Evolutionary conservation across 2,113 vertebrate species (phyloP), one percentile per base, ranked within the genome.

Genomic region (Stigmatopora argus): DNA sequence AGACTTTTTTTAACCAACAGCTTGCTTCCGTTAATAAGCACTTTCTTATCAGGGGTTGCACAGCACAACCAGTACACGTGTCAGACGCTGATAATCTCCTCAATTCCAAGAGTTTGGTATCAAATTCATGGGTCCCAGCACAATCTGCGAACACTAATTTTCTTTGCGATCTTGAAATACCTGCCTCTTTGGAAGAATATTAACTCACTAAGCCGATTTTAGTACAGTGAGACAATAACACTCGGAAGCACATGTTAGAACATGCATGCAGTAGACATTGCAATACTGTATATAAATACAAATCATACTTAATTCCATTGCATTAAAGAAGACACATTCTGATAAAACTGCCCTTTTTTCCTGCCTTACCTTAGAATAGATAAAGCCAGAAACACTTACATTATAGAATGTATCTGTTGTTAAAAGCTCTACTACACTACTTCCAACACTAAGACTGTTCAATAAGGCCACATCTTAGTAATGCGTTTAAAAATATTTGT

Each of bases 401-500:
- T 19, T 1, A n/a, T 19, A 44, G 35, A 41, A 17, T 60, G 12
- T 21, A 13, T 53, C 51, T 19, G 58, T 45, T 35, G 14, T 14
- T 19, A 44, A 15, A 62, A 62, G 23, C n/a, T 63, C 19, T 10
- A 62, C 59, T 14, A 62, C 19, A 46, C 5, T 19, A 45, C 47
- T 44, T n/a, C 15, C 31, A 38, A n/a, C 10, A 26, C 10, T 49
- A 18, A 64, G 26, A 51, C 21, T 66, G 26, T 78, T 51, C 59
- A 73, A 84, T 66, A 23, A 64, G 56, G 56, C 64, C 66, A 73
- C 81, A 74, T 83, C 77, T 75, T 7, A 69, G 57, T 57, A 61
- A 65, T 60, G 73, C 69, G 76, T 85, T 76, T 82, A 84, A 85
- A 87, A 86, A 88, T 84, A 84, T 77, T 83, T 85, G 84, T 70